Evolutionary conservation across 2,888 invertebrate species (phyloP).

Genomic region (Mimachlamys varia): DNA sequence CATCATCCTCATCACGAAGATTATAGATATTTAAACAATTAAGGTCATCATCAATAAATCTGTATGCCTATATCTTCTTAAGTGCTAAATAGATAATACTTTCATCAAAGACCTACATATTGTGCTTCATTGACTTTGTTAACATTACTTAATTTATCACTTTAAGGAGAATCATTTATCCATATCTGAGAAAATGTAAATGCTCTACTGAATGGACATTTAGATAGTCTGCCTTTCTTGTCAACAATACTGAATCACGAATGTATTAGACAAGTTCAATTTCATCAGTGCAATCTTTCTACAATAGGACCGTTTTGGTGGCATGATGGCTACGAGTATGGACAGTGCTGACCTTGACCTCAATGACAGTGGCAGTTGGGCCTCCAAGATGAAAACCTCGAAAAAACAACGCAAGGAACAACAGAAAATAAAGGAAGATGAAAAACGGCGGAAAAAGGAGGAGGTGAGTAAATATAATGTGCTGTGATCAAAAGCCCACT

Average conservation of each 20-base stretch:
- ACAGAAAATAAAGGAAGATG: constrained; percentile 83
- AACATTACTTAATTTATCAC: too few species aligned
- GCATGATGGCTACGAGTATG: constrained; percentile 52
- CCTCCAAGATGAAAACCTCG: constrained; percentile 62
- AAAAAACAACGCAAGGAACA: constrained; percentile 72
- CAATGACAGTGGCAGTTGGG: constrained; percentile 69
- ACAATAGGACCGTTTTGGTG: background rate
- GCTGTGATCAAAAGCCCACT: too few species aligned
- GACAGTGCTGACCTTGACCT: constrained; percentile 65
- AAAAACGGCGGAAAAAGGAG: constrained; percentile 83
- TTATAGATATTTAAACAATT: too few species aligned
- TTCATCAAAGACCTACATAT: too few species aligned
- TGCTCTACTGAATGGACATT: background rate
- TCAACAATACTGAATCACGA: background rate
- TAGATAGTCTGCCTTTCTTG: background rate
- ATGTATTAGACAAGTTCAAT: background rate
- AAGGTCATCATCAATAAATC: too few species aligned
- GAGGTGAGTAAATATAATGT: constrained; percentile 72
- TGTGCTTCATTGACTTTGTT: too few species aligned
- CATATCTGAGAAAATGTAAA: too few species aligned
- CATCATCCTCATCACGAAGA: too few species aligned
- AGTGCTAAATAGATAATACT: too few species aligned
- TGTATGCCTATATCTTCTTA: too few species aligned
- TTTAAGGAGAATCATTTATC: too few species aligned
- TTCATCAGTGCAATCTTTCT: background rate